A percentile compares a stretch with the other conserved stretches of the same genome.
Conservation (phyloP, 2,113 vertebrate species). For the Macrotis lagotis region DNA sequence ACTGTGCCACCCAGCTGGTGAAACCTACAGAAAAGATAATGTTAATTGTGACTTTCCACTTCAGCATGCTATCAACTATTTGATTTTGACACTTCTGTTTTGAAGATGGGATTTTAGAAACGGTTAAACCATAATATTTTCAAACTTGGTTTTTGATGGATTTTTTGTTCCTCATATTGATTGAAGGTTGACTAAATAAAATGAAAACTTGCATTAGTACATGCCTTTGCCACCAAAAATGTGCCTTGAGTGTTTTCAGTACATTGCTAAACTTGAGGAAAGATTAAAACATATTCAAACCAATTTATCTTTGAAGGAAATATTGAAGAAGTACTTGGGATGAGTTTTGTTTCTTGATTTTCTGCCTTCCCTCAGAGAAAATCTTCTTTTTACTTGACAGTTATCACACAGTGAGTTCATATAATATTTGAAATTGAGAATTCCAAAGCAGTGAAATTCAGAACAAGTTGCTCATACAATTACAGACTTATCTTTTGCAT, state of each 20-base stretch:
- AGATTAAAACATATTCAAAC: neutral
- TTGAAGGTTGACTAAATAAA: neutral
- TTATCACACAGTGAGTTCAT: neutral
- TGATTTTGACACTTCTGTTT: neutral
- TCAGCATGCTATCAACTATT: neutral
- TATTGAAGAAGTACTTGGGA: neutral
- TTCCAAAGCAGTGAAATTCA: slow-evolving; percentile 25
- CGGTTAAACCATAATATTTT: neutral
- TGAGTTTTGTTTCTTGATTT: neutral
- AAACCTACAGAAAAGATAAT: neutral
- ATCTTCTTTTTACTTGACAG: neutral
- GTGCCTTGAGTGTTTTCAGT: neutral
- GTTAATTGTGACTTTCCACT: neutral
- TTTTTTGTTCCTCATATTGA: neutral
- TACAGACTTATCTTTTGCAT: neutral
- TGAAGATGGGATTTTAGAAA: neutral
- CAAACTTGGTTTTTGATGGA: neutral
- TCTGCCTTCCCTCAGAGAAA: neutral
- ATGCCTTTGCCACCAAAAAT: neutral
- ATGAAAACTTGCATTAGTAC: neutral
- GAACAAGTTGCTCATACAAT: neutral
- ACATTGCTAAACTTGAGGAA: slow-evolving; percentile 18
- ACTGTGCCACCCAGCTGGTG: neutral
- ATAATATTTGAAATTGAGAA: neutral
- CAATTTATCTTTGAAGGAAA: neutral